phyloP scores from a whole-genome alignment of 2,888 invertebrate genomes.

The Embidobia sp. region DNA sequence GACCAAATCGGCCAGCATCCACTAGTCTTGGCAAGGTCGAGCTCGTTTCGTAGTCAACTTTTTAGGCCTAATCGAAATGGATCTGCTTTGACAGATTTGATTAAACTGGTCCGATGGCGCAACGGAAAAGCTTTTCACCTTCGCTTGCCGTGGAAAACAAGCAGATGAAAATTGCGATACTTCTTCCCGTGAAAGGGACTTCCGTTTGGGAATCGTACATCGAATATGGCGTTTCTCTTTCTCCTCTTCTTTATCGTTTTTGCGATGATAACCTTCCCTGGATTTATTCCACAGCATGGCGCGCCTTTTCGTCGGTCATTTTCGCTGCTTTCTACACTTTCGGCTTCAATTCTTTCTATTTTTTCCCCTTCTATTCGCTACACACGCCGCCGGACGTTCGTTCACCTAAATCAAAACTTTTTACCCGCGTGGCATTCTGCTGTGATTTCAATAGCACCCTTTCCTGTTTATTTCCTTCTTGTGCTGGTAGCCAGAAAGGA shows the following conservation, averaged over 20 bases:
- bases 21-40: constrained; percentile 16
- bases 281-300: constrained; percentile 34
- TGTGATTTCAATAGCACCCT: constrained; percentile 69
- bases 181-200: constrained; percentile 20
- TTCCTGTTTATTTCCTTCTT: constrained; percentile 65
- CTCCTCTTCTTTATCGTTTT: not conserved
- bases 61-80: constrained; percentile 13
- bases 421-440: constrained; percentile 50
- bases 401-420: constrained; percentile 70
- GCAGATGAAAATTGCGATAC: constrained; percentile 11
- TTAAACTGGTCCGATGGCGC: no score
- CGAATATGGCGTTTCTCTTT: constrained; percentile 23
- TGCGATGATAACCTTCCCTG: constrained; percentile 8
- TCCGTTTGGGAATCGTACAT: constrained; percentile 18
- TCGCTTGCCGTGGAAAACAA: no score
- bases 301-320: constrained; percentile 20
- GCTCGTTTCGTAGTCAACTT: not conserved
- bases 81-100: constrained; percentile 13
- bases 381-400: constrained; percentile 58
- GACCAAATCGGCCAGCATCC: no score
- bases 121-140: no score
- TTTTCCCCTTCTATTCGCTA: constrained; percentile 14
- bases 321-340: constrained; percentile 33
- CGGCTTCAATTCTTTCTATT: constrained; percentile 15
- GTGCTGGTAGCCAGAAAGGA: constrained; percentile 50